Base-by-base conservation (phyloP, 2,797 vertebrate genomes). In the Arrhamphus sclerolepis region DNA sequence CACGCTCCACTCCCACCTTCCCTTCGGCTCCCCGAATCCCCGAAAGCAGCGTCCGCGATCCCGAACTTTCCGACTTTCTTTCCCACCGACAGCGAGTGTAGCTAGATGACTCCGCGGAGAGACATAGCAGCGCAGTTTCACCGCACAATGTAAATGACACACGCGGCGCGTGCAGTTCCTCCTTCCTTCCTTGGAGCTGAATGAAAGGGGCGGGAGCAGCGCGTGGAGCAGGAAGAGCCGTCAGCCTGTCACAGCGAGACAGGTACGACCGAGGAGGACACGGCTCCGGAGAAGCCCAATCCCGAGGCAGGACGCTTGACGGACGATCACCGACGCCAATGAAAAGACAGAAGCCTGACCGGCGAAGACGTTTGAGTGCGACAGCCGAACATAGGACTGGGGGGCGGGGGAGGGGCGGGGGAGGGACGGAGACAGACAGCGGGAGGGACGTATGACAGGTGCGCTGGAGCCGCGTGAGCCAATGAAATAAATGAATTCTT, bases 161-260 rank as follows among this genome's bases (percentile, higher is more conserved):
- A 83, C 77, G 84, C 81, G 75, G 66, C 62, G 75, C 60, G 26
- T 34, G 56, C 56, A 71, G 76, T 55, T 86, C 70, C 78, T 77
- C 57, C 76, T 72, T 87, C 82, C 75, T 84, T 77, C 66, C 77
- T 56, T 80, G 83, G 76, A 85, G 53, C 70, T 77, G 84, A 62
- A 64, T 53, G 38, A 55, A 31, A 61, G 65, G 65, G 89, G 84
- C 70, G 87, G 86, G 75, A 78, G 16, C 20, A 63, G 46, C 18
- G 58, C n/a, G 48, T 19, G 68, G 61, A 84, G 62, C 78, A 72
- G 84, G 84, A 88, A 87, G 86, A 44, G 28, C 67, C 42, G 47
- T 73, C 86, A 84, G 74, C 95, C 95, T 94, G 85, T 96, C 92
- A 94, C 75, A 84, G 62, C 83, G 77, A 91, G 95, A 96, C 96